phyloP scores from a whole-genome alignment of 1,140 invertebrate genomes.

The Arion vulgaris region DNA sequence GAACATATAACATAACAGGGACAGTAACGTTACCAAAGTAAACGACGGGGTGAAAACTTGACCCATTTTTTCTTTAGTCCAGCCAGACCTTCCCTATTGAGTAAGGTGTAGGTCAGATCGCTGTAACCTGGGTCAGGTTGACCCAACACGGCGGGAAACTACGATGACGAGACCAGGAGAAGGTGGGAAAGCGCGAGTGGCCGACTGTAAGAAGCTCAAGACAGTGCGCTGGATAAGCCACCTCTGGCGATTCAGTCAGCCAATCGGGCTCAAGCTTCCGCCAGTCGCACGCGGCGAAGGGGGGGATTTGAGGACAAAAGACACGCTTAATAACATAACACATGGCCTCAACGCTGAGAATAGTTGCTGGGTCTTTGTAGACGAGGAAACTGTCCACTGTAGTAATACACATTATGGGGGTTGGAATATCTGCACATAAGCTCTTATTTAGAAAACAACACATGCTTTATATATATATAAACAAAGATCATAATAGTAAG shows the following conservation, averaged over 20 bases:
- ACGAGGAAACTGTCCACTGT: too few species aligned
- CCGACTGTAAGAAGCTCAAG: not conserved
- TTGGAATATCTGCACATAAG: too few species aligned
- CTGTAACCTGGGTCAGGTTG: not conserved
- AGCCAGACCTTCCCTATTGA: constrained; percentile 10
- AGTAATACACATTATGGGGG: too few species aligned
- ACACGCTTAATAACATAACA: not conserved
- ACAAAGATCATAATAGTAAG: too few species aligned
- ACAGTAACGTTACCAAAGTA: too few species aligned
- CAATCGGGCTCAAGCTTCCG: not conserved
- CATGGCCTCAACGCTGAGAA: not conserved
- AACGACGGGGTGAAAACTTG: not conserved
- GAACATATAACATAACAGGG: too few species aligned
- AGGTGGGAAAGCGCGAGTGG: constrained; percentile 7
- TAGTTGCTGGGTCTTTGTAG: too few species aligned
- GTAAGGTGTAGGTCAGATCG: not conserved
- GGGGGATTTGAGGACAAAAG: constrained; percentile 3
- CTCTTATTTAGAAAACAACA: too few species aligned
- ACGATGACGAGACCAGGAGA: not conserved
- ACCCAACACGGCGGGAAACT: not conserved
- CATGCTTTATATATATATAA: too few species aligned
- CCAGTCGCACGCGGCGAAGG: not conserved
- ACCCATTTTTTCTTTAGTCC: not conserved
- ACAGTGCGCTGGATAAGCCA: not conserved
- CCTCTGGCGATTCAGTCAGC: not conserved